Evolutionary conservation across 2,113 vertebrate species (phyloP).

Genomic region (Carassius auratus): DNA sequence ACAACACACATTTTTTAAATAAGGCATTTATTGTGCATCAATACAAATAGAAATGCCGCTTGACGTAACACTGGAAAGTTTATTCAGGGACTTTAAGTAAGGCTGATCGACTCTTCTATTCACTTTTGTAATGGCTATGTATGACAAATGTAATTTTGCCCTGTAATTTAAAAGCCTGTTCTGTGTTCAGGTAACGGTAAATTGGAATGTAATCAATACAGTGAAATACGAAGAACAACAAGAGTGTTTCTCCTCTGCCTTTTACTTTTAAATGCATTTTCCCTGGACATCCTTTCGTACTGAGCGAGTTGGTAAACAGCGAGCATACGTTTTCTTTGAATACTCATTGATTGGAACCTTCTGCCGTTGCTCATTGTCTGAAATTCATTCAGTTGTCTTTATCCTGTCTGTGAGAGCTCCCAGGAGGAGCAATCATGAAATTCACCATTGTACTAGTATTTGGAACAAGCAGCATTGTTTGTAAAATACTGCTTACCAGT

Average conservation of each 20-base stretch:
- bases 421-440: conserved; percentile 24
- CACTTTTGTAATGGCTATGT: background rate
- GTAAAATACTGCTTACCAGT: conserved; percentile 32
- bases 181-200: background rate
- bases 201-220: conserved; percentile 23
- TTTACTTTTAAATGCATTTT: conserved; percentile 32
- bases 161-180: conserved; percentile 7
- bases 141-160: conserved; percentile 8
- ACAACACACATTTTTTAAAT: background rate
- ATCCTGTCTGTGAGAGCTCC: conserved; percentile 16
- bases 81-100: background rate
- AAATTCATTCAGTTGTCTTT: conserved; percentile 19
- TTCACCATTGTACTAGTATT: background rate
- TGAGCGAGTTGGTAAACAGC: background rate
- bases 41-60: background rate
- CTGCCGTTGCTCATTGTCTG: conserved; percentile 36
- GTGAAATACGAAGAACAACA: conserved; percentile 23
- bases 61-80: background rate
- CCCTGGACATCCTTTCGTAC: background rate
- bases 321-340: background rate
- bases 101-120: background rate
- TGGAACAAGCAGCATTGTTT: conserved; percentile 9
- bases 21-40: background rate
- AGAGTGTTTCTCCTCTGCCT: background rate
- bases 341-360: conserved; percentile 17